Base-by-base conservation (phyloP, 2,113 vertebrate genomes). In the Cyprinus carpio region DNA sequence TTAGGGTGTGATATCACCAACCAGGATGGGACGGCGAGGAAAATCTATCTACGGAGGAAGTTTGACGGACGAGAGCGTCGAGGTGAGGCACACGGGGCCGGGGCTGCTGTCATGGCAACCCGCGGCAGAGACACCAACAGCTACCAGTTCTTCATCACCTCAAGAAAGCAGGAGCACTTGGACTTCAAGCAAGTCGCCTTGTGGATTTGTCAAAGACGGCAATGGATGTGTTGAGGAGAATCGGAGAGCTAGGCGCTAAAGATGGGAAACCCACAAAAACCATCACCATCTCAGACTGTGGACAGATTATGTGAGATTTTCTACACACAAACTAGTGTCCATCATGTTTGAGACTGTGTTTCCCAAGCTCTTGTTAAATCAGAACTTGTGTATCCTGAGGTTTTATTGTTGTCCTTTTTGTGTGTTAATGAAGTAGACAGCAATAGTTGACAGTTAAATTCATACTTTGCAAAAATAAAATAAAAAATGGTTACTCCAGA, bases 181-280 rank as follows among this genome's bases (percentile, higher is more conserved):
- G 97, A 99, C 95, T 97, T 96, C 84, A 98, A 97, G 90, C 97
- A 99, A 20, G 98, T 99, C 72, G 97, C 95, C 15, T 99, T 99
- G n/a, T 84, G 98, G 98, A 5, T 96, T 95, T 91, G 96, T 99
- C 81, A 95, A 92, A 85, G 95, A 95, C 2, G 97, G 97, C 86
- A n/a, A 97, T 98, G 96, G 96, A 96, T 87, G 94, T 97, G 85
- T 95, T 99, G 84, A 96, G 92, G 84, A 94, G 93, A 89, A 97
- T 98, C 10, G 97, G 95, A 90, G 93, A 94, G 65, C 95, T 97
- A 87, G 97, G 97, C 89, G 95, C 96, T 67, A 95, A 95, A 84
- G 90, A 91, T 82, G 97, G 97, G 9, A 25, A 40, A 75, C 95
- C 97, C 81, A 91, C 92, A 25, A 95, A 93, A 93, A 95, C 83